Conservation (phyloP, 2,888 invertebrate genomes). For the Monoplex corrugatus region DNA sequence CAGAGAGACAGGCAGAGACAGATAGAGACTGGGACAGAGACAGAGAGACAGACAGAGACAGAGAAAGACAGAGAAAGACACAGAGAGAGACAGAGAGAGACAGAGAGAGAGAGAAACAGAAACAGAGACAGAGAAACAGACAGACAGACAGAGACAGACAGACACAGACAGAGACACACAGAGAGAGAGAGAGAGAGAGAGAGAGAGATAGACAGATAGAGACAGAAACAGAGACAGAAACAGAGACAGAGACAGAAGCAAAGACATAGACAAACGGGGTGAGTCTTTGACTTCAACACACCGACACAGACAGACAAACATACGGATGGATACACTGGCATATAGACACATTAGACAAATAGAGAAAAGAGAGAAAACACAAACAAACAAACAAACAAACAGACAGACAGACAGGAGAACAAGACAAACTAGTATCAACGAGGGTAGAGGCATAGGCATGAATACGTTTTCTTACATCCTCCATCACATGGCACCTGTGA, state of each 20-base stretch:
- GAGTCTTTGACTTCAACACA: background rate
- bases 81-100: background rate
- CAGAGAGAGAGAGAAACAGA: background rate
- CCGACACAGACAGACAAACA: background rate
- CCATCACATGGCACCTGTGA: too few relatives aligned
- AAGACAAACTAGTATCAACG: too few relatives aligned
- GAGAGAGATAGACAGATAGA: too few relatives aligned
- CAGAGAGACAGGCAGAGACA: background rate
- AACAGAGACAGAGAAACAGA: background rate
- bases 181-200: background rate
- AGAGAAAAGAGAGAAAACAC: too few relatives aligned
- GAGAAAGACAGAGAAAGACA: background rate
- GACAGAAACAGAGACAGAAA: background rate
- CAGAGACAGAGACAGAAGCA: background rate
- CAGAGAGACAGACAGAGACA: background rate
- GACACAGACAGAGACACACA: background rate
- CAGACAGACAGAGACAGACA: background rate
- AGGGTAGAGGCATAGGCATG: too few relatives aligned
- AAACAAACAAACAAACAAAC: too few relatives aligned
- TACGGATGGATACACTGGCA: too few relatives aligned
- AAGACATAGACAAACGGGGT: background rate
- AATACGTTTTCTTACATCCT: too few relatives aligned
- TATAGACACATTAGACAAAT: too few relatives aligned
- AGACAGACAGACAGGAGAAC: too few relatives aligned
- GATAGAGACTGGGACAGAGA: background rate